A percentile compares a stretch with the other conserved stretches of the same genome.
phyloP scores from a whole-genome alignment of 1,140 invertebrate genomes.

The Lerema accius region DNA sequence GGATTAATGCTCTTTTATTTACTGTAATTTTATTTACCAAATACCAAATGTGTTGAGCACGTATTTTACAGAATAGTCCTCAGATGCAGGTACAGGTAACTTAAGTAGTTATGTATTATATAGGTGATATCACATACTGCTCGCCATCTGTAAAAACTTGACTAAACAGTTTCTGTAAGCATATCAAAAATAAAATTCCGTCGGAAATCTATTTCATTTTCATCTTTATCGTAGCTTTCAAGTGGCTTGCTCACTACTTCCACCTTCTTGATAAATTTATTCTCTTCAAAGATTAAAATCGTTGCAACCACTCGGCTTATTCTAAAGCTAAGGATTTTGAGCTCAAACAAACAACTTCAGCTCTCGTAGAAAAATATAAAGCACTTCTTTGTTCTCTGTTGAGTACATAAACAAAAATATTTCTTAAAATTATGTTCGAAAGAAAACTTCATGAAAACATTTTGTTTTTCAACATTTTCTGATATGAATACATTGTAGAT shows the following conservation, averaged over 20 bases:
- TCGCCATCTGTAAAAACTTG: neutral
- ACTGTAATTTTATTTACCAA: conserved; percentile 1
- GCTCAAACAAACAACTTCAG: conserved; percentile 28
- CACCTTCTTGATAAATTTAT: conserved; percentile 25
- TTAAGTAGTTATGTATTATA: no score
- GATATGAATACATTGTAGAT: no score
- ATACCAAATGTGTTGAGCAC: no score
- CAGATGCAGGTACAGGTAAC: no score
- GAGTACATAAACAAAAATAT: conserved; percentile 12
- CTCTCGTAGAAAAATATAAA: conserved; percentile 28
- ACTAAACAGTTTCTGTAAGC: neutral
- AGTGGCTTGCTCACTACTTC: conserved; percentile 17
- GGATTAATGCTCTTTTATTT: conserved; percentile 26
- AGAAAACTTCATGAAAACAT: neutral
- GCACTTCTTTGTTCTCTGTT: conserved; percentile 26
- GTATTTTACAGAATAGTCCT: no score
- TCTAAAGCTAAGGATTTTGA: conserved; percentile 26
- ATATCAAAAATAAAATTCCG: neutral
- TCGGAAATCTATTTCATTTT: conserved; percentile 2
- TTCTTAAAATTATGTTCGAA: conserved; percentile 3
- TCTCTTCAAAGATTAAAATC: conserved; percentile 29
- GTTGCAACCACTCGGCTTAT: conserved; percentile 26
- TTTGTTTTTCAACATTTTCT: conserved; percentile 3
- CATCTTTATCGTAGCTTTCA: conserved; percentile 14
- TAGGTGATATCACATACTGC: no score